phyloP scores from a whole-genome alignment of 2,888 invertebrate genomes.

The Eupithecia subfuscata region DNA sequence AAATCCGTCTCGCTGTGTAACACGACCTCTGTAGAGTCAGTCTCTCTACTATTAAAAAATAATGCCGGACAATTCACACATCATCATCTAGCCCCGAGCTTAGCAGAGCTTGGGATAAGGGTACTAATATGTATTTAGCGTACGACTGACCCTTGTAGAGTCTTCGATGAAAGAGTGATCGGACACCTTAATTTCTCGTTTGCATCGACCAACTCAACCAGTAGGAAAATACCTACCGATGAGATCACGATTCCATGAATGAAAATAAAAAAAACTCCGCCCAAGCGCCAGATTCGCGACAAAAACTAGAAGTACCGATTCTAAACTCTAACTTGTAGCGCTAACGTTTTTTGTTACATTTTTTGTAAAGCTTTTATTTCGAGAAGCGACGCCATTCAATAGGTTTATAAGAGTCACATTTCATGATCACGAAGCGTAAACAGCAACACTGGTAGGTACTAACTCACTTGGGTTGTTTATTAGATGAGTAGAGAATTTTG shows the following conservation, averaged over 20 bases:
- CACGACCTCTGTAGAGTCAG: no score
- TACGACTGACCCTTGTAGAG: not conserved
- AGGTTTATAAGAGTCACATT: conserved; percentile 66
- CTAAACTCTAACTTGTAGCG: conserved; percentile 17
- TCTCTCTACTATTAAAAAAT: no score
- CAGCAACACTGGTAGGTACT: not conserved
- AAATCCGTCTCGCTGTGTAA: no score
- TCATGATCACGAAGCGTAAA: conserved; percentile 45
- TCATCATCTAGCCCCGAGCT: not conserved
- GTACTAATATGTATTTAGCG: not conserved
- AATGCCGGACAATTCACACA: not conserved
- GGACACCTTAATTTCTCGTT: not conserved
- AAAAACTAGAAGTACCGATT: conserved; percentile 15
- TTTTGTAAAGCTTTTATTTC: conserved; percentile 43
- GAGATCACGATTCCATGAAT: conserved; percentile 72
- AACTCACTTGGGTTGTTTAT: not conserved
- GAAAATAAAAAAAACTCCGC: conserved; percentile 57
- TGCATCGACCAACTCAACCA: conserved; percentile 19
- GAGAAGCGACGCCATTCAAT: conserved; percentile 49
- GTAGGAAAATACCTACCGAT: conserved; percentile 57
- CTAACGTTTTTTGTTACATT: conserved; percentile 23
- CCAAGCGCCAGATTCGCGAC: conserved; percentile 37
- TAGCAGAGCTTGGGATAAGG: no score
- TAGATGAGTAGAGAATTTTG: not conserved
- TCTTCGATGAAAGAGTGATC: not conserved